Conservation (phyloP, 2,888 invertebrate species). For the Sturmia bella region DNA sequence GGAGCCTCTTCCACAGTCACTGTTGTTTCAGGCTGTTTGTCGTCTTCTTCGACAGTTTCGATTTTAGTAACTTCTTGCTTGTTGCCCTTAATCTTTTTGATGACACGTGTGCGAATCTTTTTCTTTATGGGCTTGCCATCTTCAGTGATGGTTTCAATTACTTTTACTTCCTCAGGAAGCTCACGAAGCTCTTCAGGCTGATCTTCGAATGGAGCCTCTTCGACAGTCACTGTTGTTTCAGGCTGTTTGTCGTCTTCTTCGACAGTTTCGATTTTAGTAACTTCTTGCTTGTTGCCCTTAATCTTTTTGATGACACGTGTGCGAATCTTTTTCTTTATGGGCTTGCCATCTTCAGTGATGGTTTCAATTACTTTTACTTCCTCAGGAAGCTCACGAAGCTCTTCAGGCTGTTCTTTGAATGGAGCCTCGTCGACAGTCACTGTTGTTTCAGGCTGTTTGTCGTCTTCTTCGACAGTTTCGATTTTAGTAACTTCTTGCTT, state of each 20-base stretch:
- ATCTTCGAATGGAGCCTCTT: constrained; percentile 14
- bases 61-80: constrained; percentile 37
- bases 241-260: constrained; percentile 27
- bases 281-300: constrained; percentile 61
- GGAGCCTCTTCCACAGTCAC: constrained; percentile 5
- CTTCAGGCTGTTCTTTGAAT: constrained; percentile 16
- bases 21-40: constrained; percentile 17
- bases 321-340: constrained; percentile 54
- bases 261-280: constrained; percentile 25
- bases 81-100: constrained; percentile 48
- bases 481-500: constrained; percentile 30
- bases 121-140: constrained; percentile 63
- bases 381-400: constrained; percentile 38
- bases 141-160: constrained; percentile 69
- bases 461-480: constrained; percentile 23
- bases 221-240: constrained; percentile 14
- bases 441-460: constrained; percentile 19
- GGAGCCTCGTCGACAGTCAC: constrained; percentile 12
- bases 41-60: constrained; percentile 30
- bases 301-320: constrained; percentile 61
- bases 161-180: constrained; percentile 67
- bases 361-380: constrained; percentile 70
- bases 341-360: constrained; percentile 69
- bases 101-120: constrained; percentile 63
- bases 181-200: constrained; percentile 6